phyloP scores from a whole-genome alignment of 2,113 vertebrate genomes.

The Cyprinodon tularosa region DNA sequence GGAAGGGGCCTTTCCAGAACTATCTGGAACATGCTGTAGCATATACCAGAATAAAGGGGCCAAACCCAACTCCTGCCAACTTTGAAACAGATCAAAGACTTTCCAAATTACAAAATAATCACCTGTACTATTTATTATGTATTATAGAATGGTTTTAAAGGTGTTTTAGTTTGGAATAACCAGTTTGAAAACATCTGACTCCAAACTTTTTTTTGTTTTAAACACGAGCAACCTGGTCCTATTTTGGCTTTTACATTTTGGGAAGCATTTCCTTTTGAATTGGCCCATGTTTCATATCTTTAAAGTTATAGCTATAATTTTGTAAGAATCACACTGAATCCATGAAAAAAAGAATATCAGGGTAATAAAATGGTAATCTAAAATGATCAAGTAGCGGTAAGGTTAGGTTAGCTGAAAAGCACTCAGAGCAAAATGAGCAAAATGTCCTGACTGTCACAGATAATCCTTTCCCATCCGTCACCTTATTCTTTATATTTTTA shows the following conservation, averaged over 20 bases:
- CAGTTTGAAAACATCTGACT: neutral
- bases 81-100: neutral
- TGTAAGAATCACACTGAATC: slow-evolving; percentile 1
- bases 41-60: neutral
- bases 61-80: neutral
- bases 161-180: neutral
- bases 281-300: neutral
- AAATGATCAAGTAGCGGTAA: neutral
- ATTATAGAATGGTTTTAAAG: neutral
- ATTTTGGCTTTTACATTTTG: neutral
- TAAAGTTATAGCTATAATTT: neutral
- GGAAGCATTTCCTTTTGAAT: neutral
- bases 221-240: neutral
- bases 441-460: slow-evolving; percentile 34
- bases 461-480: slow-evolving; percentile 41
- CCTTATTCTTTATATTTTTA: slow-evolving; percentile 42
- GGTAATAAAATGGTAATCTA: neutral
- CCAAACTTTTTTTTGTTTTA: neutral
- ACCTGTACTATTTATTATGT: neutral
- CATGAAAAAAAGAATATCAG: neutral
- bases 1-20: neutral
- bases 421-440: slow-evolving; percentile 48
- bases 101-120: neutral
- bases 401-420: slow-evolving; percentile 49
- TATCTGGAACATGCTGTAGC: neutral